Conservation (phyloP, 2,113 vertebrate species). For the Oncorhynchus tshawytscha region DNA sequence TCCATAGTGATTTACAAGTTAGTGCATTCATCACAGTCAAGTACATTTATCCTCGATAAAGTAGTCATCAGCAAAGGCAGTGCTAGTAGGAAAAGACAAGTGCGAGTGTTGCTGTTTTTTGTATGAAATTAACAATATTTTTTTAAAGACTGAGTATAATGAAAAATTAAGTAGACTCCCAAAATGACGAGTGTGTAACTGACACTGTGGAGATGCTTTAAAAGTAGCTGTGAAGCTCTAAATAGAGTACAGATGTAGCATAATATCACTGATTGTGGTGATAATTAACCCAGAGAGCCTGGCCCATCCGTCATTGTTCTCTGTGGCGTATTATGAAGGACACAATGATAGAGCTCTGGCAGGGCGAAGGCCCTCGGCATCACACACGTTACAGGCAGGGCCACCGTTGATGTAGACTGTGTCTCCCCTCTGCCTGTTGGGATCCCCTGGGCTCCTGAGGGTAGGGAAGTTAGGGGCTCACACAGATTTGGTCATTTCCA, state of each 20-base stretch:
- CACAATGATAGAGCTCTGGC: slow-evolving; percentile 21
- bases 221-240: slow-evolving; percentile 25
- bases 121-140: too few relatives aligned
- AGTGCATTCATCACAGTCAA: too few relatives aligned
- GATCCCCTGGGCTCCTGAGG: slow-evolving; percentile 25
- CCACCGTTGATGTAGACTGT: slow-evolving; percentile 10
- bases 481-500: slow-evolving; percentile 28
- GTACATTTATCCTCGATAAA: too few relatives aligned
- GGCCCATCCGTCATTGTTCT: slow-evolving; percentile 37
- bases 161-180: neutral
- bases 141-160: neutral
- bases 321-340: slow-evolving; percentile 20
- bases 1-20: too few relatives aligned
- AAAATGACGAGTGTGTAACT: slow-evolving; percentile 5
- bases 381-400: neutral
- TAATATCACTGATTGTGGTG: slow-evolving; percentile 11
- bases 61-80: too few relatives aligned
- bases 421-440: slow-evolving; percentile 18
- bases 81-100: too few relatives aligned
- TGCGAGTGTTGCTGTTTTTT: too few relatives aligned
- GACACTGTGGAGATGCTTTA: slow-evolving; percentile 34
- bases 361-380: neutral
- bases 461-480: slow-evolving; percentile 22
- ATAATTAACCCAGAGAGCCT: slow-evolving; percentile 33
- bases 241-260: slow-evolving; percentile 52